phyloP scores from a whole-genome alignment of 2,888 invertebrate genomes.

The Salpingus planirostris region DNA sequence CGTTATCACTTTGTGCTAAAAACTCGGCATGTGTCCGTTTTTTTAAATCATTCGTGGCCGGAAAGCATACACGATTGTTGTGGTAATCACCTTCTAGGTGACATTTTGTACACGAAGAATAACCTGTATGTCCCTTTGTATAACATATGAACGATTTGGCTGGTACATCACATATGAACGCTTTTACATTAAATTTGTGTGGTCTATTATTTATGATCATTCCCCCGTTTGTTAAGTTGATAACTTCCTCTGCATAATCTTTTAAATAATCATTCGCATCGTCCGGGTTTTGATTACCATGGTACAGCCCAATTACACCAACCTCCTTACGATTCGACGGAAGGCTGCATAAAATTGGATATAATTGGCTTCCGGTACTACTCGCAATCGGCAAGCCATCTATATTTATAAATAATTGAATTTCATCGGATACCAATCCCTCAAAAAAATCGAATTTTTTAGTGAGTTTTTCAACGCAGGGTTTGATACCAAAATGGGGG shows the following conservation, averaged over 20 bases:
- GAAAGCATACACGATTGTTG: constrained; percentile 8
- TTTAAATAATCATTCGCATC: constrained; percentile 4
- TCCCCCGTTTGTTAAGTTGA: constrained; percentile 2
- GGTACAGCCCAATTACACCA: constrained; percentile 3
- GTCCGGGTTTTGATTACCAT: constrained; percentile 3
- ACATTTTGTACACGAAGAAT: constrained; percentile 10
- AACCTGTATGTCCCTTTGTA: constrained; percentile 6
- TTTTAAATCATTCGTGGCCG: constrained; percentile 1
- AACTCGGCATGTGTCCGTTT: constrained; percentile 1
- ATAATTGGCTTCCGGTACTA: constrained; percentile 3
- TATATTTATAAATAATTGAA: constrained; percentile 3
- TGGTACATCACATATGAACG: constrained; percentile 8
- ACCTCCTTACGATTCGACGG: neutral
- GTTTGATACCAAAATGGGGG: too few species aligned
- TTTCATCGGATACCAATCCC: neutral
- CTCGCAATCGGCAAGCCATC: constrained; percentile 7
- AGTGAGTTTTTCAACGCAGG: too few species aligned
- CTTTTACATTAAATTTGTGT: neutral
- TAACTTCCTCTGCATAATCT: constrained; percentile 3
- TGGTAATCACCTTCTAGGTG: constrained; percentile 4
- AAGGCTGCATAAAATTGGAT: constrained; percentile 4
- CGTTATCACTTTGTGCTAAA: neutral
- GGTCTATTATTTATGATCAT: neutral
- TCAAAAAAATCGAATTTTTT: too few species aligned
- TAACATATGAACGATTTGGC: constrained; percentile 4